Evolutionary conservation across 1,140 invertebrate genomes (phyloP).

Genomic region (Cherax quadricarinatus): DNA sequence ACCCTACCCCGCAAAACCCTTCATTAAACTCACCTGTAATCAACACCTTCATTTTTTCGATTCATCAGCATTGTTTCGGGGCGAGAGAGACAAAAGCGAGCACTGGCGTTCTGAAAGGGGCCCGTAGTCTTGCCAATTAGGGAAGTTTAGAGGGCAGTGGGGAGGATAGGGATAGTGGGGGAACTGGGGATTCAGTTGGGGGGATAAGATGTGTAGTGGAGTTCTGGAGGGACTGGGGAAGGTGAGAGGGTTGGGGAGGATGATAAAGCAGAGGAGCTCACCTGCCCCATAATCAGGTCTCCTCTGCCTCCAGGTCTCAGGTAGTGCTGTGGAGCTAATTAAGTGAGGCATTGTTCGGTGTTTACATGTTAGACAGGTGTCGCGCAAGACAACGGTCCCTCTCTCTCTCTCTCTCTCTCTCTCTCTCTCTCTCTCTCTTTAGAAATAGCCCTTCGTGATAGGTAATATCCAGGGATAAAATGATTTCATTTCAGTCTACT

Average conservation of each 20-base stretch:
- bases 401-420: slow-evolving; percentile 5
- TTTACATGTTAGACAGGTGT: slow-evolving; percentile 29
- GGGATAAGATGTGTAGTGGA: not conserved
- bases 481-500: too few species aligned
- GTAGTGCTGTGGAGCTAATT: slow-evolving; percentile 1
- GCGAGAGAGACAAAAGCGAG: slow-evolving; percentile 25
- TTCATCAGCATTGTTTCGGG: slow-evolving; percentile 45
- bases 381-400: not conserved
- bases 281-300: not conserved
- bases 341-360: slow-evolving; percentile 46
- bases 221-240: not conserved
- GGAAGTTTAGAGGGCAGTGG: not conserved
- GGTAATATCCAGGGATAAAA: too few species aligned
- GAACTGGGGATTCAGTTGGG: not conserved
- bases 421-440: not conserved
- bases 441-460: too few species aligned
- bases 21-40: slow-evolving; percentile 48
- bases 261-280: not conserved
- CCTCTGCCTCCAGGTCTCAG: not conserved
- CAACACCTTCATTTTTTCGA: slow-evolving; percentile 15
- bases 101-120: slow-evolving; percentile 19
- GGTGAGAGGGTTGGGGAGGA: not conserved
- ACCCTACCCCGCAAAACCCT: slow-evolving; percentile 2
- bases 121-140: slow-evolving; percentile 34
- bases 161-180: not conserved